Conservation (phyloP, 2,113 vertebrate species). For the Aythya baeri region DNA sequence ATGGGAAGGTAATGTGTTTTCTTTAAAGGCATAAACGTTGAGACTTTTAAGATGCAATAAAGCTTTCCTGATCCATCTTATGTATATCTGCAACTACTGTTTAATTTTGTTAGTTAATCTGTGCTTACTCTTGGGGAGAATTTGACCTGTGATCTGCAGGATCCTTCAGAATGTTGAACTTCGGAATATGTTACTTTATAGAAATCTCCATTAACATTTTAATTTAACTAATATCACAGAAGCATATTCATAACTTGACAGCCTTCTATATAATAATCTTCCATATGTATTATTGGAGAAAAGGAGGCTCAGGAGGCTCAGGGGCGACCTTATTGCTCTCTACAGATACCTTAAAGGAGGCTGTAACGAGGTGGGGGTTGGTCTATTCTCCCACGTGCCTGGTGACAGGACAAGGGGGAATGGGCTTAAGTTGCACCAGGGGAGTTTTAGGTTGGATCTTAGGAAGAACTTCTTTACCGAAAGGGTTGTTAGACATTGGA, state of each 20-base stretch:
- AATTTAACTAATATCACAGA: background rate
- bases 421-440: no score
- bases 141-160: background rate
- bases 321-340: no score
- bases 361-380: no score
- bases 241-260: background rate
- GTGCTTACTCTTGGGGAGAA: accelerated
- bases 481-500: no score
- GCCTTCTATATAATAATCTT: background rate
- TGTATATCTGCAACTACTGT: background rate
- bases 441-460: no score
- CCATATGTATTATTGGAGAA: background rate
- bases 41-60: background rate
- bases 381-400: no score
- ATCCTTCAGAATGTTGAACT: background rate
- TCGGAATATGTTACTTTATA: background rate
- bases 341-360: no score
- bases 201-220: background rate
- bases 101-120: background rate
- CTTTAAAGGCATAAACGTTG: background rate
- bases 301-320: no score
- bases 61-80: background rate
- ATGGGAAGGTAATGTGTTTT: background rate
- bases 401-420: no score
- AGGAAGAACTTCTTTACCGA: no score